Conservation (phyloP, 1,140 invertebrate genomes). For the Macrobrachium nipponense region DNA sequence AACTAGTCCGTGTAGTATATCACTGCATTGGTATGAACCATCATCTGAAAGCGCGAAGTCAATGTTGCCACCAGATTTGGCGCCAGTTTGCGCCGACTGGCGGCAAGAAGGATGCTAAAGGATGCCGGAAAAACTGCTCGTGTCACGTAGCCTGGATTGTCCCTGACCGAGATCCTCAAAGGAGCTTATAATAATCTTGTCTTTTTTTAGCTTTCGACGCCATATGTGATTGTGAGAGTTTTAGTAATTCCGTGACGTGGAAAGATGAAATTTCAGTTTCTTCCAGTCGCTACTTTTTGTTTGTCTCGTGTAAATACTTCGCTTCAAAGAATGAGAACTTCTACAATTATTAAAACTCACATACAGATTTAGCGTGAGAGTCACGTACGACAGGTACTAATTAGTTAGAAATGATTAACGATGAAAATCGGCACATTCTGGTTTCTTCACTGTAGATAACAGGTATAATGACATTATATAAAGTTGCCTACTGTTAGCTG, state of each 20-base stretch:
- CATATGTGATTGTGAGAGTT: not conserved
- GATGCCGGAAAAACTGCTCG: no score
- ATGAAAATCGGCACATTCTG: not conserved
- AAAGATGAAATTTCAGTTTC: not conserved
- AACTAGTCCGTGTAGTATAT: no score
- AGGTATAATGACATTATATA: no score
- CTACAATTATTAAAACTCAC: conserved; percentile 19
- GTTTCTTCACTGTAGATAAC: not conserved
- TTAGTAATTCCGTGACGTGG: conserved; percentile 1
- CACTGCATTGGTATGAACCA: no score
- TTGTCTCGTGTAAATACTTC: not conserved
- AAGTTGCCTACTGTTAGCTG: no score
- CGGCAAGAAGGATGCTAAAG: no score
- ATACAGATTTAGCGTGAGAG: not conserved
- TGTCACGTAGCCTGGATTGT: not conserved
- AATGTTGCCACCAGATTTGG: no score
- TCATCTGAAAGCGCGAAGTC: no score
- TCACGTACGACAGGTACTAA: not conserved
- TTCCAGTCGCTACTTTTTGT: not conserved
- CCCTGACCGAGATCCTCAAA: not conserved
- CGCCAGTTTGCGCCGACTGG: no score
- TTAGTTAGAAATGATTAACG: not conserved
- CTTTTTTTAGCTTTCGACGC: no score
- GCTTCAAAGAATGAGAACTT: not conserved
- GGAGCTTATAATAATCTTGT: conserved; percentile 6